A percentile compares a stretch with the other conserved stretches of the same genome.
phyloP scores from a whole-genome alignment of 2,888 invertebrate species.

The Strigamia maritima region DNA sequence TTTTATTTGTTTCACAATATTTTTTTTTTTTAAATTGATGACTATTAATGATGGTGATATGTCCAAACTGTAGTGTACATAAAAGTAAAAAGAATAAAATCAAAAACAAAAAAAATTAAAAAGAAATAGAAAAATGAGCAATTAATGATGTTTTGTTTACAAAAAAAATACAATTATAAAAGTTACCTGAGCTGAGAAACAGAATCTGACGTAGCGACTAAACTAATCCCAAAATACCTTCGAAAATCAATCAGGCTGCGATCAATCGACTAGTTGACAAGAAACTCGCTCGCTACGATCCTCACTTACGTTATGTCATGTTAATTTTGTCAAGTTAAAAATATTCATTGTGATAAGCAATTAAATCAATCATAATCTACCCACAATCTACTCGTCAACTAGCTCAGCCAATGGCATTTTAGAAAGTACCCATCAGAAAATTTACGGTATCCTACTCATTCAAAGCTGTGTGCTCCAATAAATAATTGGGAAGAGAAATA shows the following conservation, averaged over 20 bases:
- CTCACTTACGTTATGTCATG: too few relatives aligned
- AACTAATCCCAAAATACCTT: too few relatives aligned
- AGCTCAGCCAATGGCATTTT: too few relatives aligned
- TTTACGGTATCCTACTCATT: too few relatives aligned
- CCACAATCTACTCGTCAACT: too few relatives aligned
- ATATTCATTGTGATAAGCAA: too few relatives aligned
- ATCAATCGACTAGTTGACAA: too few relatives aligned
- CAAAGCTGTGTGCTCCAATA: not conserved
- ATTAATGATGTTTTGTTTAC: not conserved
- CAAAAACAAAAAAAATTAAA: not conserved
- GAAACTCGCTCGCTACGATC: too few relatives aligned
- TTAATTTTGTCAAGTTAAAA: too few relatives aligned
- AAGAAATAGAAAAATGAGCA: not conserved
- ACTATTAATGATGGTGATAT: not conserved
- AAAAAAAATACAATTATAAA: not conserved
- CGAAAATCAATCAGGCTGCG: not conserved
- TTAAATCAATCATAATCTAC: too few relatives aligned
- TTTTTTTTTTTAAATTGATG: not conserved
- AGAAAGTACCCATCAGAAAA: too few relatives aligned
- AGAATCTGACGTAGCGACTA: too few relatives aligned
- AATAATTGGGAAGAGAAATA: not conserved
- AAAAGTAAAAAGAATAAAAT: not conserved
- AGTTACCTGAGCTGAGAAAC: constrained; percentile 15
- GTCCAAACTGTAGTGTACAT: not conserved
- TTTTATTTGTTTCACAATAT: not conserved